A percentile compares a stretch with the other conserved stretches of the same genome.
Evolutionary conservation across 2,797 vertebrate genomes (phyloP).

Genomic region (Propithecus deckenii): DNA sequence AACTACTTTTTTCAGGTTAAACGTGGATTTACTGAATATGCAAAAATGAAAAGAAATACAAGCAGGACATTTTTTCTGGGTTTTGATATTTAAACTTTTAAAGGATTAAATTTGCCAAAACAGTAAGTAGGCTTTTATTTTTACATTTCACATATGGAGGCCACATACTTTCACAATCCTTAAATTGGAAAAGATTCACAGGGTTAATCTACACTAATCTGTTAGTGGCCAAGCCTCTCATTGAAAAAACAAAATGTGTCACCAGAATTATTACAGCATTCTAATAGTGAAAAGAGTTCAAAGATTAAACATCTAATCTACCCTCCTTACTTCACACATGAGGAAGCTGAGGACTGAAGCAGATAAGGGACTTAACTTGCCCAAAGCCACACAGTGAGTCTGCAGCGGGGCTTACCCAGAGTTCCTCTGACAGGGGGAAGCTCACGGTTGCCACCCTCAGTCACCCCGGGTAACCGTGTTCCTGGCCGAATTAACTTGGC

Average conservation of each 20-base stretch:
- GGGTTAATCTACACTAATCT: background rate
- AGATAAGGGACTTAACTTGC: background rate
- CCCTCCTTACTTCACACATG: background rate
- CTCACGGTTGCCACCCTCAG: accelerated
- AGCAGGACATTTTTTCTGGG: background rate
- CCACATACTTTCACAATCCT: background rate
- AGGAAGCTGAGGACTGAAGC: background rate
- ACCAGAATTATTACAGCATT: background rate
- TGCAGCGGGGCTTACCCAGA: too few relatives aligned
- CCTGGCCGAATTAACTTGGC: background rate
- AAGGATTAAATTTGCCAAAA: slow-evolving; percentile 41
- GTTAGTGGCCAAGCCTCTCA: background rate
- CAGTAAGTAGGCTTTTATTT: slow-evolving; percentile 31
- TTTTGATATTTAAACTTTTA: slow-evolving; percentile 3
- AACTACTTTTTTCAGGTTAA: slow-evolving; percentile 22
- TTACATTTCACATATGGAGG: background rate
- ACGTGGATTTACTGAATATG: slow-evolving; percentile 7
- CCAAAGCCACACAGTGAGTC: background rate
- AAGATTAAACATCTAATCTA: background rate
- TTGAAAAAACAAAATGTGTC: background rate
- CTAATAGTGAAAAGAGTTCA: background rate
- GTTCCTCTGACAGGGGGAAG: background rate
- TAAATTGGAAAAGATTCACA: slow-evolving; percentile 1
- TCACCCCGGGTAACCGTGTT: background rate
- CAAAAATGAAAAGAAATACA: slow-evolving; percentile 18